Evolutionary conservation across 1,140 invertebrate genomes (phyloP).

Genomic region (Schlechtendalia chinensis): DNA sequence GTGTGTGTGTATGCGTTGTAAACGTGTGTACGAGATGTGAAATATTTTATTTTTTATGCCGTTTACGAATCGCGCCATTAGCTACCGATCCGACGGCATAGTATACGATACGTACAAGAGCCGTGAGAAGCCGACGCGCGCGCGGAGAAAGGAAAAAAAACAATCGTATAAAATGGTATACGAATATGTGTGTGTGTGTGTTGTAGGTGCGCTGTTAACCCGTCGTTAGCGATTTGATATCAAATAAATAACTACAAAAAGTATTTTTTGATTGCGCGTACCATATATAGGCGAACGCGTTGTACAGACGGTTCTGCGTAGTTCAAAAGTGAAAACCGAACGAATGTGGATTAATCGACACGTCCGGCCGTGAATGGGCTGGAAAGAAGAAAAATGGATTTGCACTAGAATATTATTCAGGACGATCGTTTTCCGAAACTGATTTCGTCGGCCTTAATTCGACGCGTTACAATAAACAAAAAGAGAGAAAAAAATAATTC

Average conservation of each 20-base stretch:
- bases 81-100: too few relatives aligned
- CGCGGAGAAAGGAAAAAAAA: not conserved
- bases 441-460: constrained; percentile 41
- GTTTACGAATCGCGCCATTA: constrained; percentile 9
- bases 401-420: constrained; percentile 39
- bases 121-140: not conserved
- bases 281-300: too few relatives aligned
- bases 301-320: too few relatives aligned
- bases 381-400: constrained; percentile 20
- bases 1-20: too few relatives aligned
- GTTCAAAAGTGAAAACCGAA: constrained; percentile 38
- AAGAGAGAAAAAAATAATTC: too few relatives aligned
- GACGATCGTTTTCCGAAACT: constrained; percentile 27
- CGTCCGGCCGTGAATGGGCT: not conserved
- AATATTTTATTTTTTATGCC: not conserved
- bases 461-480: not conserved
- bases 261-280: not conserved
- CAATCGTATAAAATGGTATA: not conserved
- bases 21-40: too few relatives aligned
- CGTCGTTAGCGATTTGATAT: not conserved
- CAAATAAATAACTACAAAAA: too few relatives aligned
- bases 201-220: not conserved
- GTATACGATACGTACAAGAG: too few relatives aligned
- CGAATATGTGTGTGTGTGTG: too few relatives aligned
- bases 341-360: not conserved